Conservation (phyloP, 2,888 invertebrate genomes). For the Cephus sareptanus region DNA sequence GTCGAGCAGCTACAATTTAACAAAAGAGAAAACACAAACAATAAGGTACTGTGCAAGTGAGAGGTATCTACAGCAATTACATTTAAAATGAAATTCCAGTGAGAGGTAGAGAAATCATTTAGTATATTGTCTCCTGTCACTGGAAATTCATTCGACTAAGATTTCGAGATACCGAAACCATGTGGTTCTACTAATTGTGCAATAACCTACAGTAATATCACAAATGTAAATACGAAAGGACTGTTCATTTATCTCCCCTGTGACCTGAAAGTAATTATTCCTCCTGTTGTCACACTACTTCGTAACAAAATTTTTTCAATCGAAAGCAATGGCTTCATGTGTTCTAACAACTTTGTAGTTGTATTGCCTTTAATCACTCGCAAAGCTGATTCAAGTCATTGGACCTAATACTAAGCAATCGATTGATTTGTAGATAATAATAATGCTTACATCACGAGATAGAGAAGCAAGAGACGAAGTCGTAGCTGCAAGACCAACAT, state of each 20-base stretch:
- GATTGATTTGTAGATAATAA: not conserved
- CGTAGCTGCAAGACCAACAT: slow-evolving; percentile 66
- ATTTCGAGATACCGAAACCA: slow-evolving; percentile 15
- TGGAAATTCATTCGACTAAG: slow-evolving; percentile 9
- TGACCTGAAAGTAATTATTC: not conserved
- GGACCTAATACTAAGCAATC: not conserved
- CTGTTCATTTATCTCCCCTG: not conserved
- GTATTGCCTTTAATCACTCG: not conserved
- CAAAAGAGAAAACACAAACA: slow-evolving; percentile 72
- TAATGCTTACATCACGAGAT: slow-evolving; percentile 64
- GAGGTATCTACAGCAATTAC: slow-evolving; percentile 24
- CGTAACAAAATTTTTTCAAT: not conserved
- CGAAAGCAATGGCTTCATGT: not conserved
- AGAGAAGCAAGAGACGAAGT: slow-evolving; percentile 65
- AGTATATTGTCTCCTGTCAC: not conserved
- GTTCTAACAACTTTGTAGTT: not conserved
- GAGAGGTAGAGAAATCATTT: not conserved
- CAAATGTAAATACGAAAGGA: not conserved
- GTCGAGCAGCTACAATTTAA: slow-evolving; percentile 76
- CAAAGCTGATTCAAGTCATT: not conserved
- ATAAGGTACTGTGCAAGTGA: slow-evolving; percentile 66
- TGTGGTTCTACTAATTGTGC: slow-evolving; percentile 34
- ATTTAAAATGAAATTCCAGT: slow-evolving; percentile 6
- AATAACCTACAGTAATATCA: slow-evolving; percentile 24
- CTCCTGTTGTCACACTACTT: not conserved